phyloP scores from a whole-genome alignment of 1,140 invertebrate species.

The Colletes gigas region DNA sequence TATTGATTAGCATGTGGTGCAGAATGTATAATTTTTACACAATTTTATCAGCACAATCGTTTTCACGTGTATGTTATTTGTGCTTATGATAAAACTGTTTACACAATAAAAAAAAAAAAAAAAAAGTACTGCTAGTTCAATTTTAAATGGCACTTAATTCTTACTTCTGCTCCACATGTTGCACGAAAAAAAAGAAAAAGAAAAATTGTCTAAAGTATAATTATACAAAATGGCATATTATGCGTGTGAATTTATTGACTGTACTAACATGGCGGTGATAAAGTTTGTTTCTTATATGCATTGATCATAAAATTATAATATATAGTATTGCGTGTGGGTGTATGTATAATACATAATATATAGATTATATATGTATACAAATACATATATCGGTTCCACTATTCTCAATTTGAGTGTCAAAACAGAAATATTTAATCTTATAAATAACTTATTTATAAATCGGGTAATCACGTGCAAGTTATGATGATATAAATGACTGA shows the following conservation, averaged over 20 bases:
- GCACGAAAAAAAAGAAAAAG: constrained; percentile 13
- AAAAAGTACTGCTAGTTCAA: constrained; percentile 28
- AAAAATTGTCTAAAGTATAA: constrained; percentile 36
- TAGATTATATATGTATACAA: constrained; percentile 29
- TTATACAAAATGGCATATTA: constrained; percentile 45
- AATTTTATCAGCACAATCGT: constrained; percentile 33
- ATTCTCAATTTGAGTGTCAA: constrained; percentile 43
- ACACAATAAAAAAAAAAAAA: constrained; percentile 17
- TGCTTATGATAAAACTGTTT: constrained; percentile 23
- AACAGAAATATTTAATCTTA: constrained; percentile 50
- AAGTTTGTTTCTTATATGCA: constrained; percentile 49
- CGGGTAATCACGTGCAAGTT: constrained; percentile 25
- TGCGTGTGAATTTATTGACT: constrained; percentile 47
- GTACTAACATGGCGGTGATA: constrained; percentile 44
- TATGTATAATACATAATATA: constrained; percentile 47
- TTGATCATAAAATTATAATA: constrained; percentile 50
- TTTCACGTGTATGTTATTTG: constrained; percentile 21
- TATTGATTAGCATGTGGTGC: constrained; percentile 41
- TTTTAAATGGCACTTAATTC: constrained; percentile 27
- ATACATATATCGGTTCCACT: constrained; percentile 33
- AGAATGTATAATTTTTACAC: constrained; percentile 45
- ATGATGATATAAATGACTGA: constrained; percentile 22
- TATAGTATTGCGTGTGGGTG: constrained; percentile 46
- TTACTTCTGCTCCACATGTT: constrained; percentile 47
- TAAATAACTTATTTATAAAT: constrained; percentile 52